Conservation (phyloP, 2,888 invertebrate genomes). For the Zygaena filipendulae region DNA sequence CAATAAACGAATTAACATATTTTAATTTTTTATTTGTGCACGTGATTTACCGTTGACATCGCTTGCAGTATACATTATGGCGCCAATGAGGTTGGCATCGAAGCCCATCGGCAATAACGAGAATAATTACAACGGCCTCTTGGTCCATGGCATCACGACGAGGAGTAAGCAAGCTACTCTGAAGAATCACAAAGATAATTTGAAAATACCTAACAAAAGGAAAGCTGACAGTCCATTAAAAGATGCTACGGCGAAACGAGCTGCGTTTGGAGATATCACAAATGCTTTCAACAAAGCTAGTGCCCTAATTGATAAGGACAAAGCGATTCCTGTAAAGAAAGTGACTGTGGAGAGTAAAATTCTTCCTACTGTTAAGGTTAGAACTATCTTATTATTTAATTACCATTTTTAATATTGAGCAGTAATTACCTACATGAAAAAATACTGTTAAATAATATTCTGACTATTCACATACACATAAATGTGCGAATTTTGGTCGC, state of each 20-base stretch:
- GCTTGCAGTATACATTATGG: conserved; percentile 47
- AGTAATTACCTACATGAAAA: too few relatives aligned
- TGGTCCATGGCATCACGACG: conserved; percentile 67
- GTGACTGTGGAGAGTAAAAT: conserved; percentile 61
- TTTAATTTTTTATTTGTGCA: background rate
- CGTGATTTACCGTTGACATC: background rate
- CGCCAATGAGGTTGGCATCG: conserved; percentile 70
- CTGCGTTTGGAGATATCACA: conserved; percentile 88
- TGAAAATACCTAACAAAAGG: conserved; percentile 74
- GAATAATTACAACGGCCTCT: conserved; percentile 52
- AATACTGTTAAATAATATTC: too few relatives aligned
- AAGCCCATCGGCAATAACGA: conserved; percentile 57
- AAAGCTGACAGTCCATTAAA: conserved; percentile 86
- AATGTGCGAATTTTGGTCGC: too few relatives aligned
- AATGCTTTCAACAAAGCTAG: conserved; percentile 71
- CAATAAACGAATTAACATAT: too few relatives aligned
- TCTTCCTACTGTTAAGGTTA: conserved; percentile 57
- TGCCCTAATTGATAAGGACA: conserved; percentile 43
- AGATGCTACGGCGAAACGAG: conserved; percentile 79
- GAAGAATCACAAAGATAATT: conserved; percentile 44
- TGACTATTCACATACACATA: too few relatives aligned
- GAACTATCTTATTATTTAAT: conserved; percentile 11
- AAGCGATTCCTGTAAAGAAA: conserved; percentile 50
- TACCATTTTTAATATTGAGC: background rate
- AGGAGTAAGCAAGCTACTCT: conserved; percentile 71